Evolutionary conservation across 37 sponge, comb jelly and placozoan species (phyloP).

Genomic region (Cliona cf. orientalis): DNA sequence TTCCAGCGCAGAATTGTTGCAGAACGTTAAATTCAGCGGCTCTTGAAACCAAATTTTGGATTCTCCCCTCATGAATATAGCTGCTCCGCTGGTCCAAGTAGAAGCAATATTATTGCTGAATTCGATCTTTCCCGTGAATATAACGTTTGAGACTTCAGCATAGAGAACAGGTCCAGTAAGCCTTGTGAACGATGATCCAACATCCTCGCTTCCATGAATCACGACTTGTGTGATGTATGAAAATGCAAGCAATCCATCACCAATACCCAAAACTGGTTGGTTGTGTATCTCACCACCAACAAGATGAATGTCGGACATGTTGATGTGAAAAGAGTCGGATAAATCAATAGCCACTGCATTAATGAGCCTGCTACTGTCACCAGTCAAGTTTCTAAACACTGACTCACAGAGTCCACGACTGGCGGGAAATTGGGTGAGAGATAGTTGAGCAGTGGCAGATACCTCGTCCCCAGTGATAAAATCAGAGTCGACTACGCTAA

Average conservation of each 20-base stretch:
- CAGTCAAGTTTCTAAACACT: background rate
- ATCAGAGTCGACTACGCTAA: background rate
- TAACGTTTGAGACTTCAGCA: background rate
- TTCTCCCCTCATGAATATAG: slow-evolving; percentile 1
- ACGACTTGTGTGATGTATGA: background rate
- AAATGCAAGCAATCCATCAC: background rate
- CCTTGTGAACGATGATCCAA: background rate
- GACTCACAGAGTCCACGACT: background rate
- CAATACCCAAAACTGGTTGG: background rate
- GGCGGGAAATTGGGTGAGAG: background rate
- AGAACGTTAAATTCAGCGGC: slow-evolving; percentile 9
- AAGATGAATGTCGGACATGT: too few species aligned
- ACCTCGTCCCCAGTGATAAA: background rate
- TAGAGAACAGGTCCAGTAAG: slow-evolving; percentile 10
- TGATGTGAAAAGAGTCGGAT: too few species aligned
- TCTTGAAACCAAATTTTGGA: slow-evolving; percentile 15
- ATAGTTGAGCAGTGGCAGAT: background rate
- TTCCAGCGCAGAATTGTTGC: slow-evolving; percentile 6
- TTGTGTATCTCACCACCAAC: too few species aligned
- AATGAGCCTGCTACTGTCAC: too few species aligned
- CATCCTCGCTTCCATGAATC: background rate
- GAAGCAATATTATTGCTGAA: background rate
- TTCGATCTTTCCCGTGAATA: slow-evolving; percentile 13
- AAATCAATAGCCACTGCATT: too few species aligned
- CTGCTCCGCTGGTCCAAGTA: slow-evolving; percentile 26